These are phyloP conservation scores for Enteromius viviparus DNA, from an alignment of 2,797 vertebrate species.

Conservation along the genomic window DNA sequence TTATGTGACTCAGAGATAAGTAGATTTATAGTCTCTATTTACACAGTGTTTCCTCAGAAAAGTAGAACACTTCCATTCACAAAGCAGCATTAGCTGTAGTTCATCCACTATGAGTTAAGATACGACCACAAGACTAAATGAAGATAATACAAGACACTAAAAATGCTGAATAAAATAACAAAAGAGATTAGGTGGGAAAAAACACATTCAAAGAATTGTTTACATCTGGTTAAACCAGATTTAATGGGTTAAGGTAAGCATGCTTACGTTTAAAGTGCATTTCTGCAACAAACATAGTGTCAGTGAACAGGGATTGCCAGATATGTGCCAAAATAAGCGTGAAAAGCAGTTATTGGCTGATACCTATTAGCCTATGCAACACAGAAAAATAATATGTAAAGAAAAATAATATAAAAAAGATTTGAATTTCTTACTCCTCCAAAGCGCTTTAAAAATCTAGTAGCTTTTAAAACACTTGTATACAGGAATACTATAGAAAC, in stretches of 20 bases:
- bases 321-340: neutral
- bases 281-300: constrained; percentile 20
- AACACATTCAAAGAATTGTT: neutral
- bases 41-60: constrained; percentile 53
- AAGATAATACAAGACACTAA: neutral
- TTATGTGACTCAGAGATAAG: constrained; percentile 61
- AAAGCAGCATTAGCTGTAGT: constrained; percentile 10
- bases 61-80: constrained; percentile 29
- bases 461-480: neutral
- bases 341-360: neutral
- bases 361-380: neutral
- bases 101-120: neutral
- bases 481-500: neutral
- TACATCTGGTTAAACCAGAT: constrained; percentile 32
- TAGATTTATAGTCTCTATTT: constrained; percentile 59
- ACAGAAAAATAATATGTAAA: neutral
- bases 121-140: constrained; percentile 1
- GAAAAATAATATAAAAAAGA: too few species aligned
- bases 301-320: neutral
- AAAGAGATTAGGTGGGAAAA: neutral
- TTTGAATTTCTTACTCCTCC: neutral
- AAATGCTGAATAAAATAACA: neutral
- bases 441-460: neutral
- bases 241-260: neutral
- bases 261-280: constrained; percentile 1